A percentile compares a stretch with the other conserved stretches of the same genome.
Conservation (phyloP, 2,113 vertebrate species). For the Cyphomyrus plagiostoma region DNA sequence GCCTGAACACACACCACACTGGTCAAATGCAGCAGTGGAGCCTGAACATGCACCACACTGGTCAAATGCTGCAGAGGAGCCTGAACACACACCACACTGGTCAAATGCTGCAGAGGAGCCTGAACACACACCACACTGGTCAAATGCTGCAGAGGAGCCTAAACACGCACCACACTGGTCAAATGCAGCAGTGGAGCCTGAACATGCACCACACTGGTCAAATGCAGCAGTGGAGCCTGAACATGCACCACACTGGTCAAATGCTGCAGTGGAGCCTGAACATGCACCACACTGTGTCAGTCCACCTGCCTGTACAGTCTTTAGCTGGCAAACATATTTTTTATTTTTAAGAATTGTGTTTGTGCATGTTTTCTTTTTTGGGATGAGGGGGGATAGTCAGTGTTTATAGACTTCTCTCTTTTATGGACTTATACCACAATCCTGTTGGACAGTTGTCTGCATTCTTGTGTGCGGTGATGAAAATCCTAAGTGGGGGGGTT, state of each 20-base stretch:
- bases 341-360: neutral
- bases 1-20: neutral
- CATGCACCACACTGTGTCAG: neutral
- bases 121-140: no score
- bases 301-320: neutral
- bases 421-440: neutral
- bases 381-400: neutral
- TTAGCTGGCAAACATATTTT: neutral
- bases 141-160: neutral
- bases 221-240: neutral
- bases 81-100: neutral
- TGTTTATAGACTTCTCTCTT: neutral
- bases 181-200: neutral
- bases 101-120: neutral
- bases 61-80: neutral
- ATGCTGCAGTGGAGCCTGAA: neutral
- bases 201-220: no score
- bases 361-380: neutral
- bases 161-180: neutral
- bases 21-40: neutral
- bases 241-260: neutral
- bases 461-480: neutral
- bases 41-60: no score
- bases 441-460: neutral
- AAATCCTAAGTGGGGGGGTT: neutral